Evolutionary conservation across 2,888 invertebrate genomes (phyloP).

Genomic region (Gryllus longicercus): DNA sequence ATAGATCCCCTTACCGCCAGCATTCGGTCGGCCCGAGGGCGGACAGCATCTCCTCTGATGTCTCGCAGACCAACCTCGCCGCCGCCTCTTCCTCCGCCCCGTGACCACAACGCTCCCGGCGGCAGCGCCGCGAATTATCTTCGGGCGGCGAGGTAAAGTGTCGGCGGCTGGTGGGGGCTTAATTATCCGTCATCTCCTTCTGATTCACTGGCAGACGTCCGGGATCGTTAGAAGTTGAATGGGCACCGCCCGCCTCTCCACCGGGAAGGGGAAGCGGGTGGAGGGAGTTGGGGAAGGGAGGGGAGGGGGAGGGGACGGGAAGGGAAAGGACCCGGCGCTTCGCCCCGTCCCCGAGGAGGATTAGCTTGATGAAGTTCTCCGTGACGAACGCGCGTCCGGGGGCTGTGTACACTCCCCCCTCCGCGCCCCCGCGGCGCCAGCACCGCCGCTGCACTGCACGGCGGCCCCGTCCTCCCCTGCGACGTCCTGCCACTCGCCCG

Average conservation of each 20-base stretch:
- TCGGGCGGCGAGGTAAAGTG: neutral
- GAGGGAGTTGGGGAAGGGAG: no score
- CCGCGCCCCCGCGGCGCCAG: neutral
- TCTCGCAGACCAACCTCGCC: neutral
- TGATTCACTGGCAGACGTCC: neutral
- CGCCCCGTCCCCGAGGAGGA: neutral
- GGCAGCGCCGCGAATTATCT: neutral
- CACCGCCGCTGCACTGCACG: neutral
- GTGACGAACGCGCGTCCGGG: neutral
- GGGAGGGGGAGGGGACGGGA: no score
- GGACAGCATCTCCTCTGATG: neutral
- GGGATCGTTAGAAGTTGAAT: slow-evolving; percentile 8
- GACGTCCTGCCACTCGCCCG: no score
- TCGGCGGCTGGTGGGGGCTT: neutral
- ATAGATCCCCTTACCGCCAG: no score
- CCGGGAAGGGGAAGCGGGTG: no score
- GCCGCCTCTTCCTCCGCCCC: neutral
- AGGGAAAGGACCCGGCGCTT: no score
- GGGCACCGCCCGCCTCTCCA: neutral
- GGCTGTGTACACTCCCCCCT: neutral
- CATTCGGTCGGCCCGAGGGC: no score
- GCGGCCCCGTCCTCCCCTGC: no score
- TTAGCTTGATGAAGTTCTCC: slow-evolving; percentile 17
- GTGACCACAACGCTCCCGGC: neutral
- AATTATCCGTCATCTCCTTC: slow-evolving; percentile 7